phyloP scores from a whole-genome alignment of 2,113 vertebrate genomes.

The Megalops atlanticus region DNA sequence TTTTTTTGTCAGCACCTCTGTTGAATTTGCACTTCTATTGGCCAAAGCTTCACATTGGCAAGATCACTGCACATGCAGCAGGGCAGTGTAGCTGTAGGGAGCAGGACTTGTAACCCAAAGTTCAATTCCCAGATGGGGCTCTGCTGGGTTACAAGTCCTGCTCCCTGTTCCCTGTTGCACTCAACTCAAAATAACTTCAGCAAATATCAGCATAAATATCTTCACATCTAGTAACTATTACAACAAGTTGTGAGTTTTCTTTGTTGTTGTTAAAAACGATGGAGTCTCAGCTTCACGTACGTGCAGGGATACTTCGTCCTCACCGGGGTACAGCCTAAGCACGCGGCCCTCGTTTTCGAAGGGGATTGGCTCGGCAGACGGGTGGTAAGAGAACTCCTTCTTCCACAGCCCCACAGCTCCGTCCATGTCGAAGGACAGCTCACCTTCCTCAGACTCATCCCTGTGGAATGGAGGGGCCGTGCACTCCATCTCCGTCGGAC shows the following conservation, averaged over 20 bases:
- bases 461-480: slow-evolving; percentile 72
- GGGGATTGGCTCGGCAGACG: slow-evolving; percentile 65
- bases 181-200: neutral
- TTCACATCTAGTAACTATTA: neutral
- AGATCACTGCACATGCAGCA: no score
- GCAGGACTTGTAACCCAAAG: no score
- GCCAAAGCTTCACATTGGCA: no score
- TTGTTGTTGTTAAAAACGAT: neutral
- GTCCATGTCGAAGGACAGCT: slow-evolving; percentile 81
- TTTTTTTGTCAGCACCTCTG: no score
- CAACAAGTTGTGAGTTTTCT: neutral
- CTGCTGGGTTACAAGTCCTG: no score
- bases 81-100: no score
- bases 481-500: slow-evolving; percentile 72
- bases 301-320: slow-evolving; percentile 77
- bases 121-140: no score
- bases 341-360: slow-evolving; percentile 66
- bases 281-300: slow-evolving; percentile 60
- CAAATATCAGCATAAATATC: neutral
- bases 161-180: no score
- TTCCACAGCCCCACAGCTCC: slow-evolving; percentile 64
- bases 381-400: slow-evolving; percentile 75
- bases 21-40: no score
- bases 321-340: slow-evolving; percentile 71
- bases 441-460: slow-evolving; percentile 69